Evolutionary conservation across 2,113 vertebrate species (phyloP).

Genomic region (Brachyhypopomus occidentalis): DNA sequence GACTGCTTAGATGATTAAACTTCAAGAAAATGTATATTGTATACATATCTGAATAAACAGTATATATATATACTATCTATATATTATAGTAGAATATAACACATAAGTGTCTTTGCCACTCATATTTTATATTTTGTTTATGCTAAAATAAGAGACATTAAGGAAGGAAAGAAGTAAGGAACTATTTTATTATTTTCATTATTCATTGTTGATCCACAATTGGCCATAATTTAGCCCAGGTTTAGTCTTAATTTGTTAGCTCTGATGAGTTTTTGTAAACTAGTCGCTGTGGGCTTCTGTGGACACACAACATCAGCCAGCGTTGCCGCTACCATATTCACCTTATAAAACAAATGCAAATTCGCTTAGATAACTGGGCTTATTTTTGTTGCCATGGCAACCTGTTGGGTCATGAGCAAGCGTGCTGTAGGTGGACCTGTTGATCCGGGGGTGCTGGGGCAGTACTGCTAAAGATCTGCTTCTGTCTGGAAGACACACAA

Average conservation of each 20-base stretch:
- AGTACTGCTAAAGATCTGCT: constrained; percentile 32
- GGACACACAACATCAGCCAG: background rate
- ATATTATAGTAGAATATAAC: background rate
- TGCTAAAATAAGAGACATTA: background rate
- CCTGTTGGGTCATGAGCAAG: constrained; percentile 72
- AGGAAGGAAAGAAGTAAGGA: no score
- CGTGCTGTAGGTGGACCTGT: constrained; percentile 43
- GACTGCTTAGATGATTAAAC: background rate
- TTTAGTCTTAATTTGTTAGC: constrained; percentile 1
- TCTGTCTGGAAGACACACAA: constrained; percentile 21
- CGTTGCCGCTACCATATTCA: constrained; percentile 31
- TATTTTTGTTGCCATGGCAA: constrained; percentile 83
- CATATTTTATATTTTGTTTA: background rate
- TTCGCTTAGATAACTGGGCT: constrained; percentile 67
- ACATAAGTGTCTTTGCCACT: background rate
- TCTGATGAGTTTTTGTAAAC: background rate
- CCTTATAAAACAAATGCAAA: constrained; percentile 46
- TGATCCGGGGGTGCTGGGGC: constrained; percentile 28
- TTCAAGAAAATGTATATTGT: background rate
- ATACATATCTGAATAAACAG: background rate
- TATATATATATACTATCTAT: background rate
- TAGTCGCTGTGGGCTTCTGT: background rate
- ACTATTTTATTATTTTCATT: no score
- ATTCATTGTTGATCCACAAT: background rate
- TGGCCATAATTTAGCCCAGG: background rate